These are phyloP conservation scores for Planiliza haematocheilus DNA, from an alignment of 2,113 vertebrate species.

Conservation along the genomic window DNA sequence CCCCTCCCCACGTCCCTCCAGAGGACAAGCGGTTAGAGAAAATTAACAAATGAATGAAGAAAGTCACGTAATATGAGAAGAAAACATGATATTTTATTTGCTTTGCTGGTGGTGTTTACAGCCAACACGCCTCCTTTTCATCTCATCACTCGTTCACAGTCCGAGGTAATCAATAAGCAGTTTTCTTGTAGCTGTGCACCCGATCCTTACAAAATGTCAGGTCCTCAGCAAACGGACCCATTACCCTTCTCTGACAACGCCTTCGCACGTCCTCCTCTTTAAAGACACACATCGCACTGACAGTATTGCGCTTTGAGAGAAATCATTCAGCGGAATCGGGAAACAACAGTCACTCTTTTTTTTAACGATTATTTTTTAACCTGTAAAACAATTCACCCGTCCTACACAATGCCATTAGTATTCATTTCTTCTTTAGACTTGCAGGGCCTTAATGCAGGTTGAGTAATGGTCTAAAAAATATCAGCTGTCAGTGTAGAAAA, in stretches of 20 bases:
- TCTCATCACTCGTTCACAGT: constrained; percentile 1
- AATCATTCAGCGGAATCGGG: neutral
- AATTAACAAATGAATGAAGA: no score
- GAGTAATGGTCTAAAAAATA: no score
- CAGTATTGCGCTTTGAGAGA: neutral
- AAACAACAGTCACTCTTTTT: no score
- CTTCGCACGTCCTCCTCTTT: neutral
- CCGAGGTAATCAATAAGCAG: neutral
- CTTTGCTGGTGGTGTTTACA: constrained; percentile 20
- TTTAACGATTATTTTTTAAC: no score
- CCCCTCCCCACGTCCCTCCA: no score
- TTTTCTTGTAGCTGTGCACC: neutral
- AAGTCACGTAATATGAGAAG: neutral
- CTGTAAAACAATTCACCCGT: no score
- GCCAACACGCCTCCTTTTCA: neutral
- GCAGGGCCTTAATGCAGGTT: no score
- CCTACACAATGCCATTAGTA: no score
- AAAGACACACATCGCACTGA: no score
- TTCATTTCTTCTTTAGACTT: no score
- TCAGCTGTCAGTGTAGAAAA: neutral
- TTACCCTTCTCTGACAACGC: no score
- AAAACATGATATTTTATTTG: constrained; percentile 37
- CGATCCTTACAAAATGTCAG: neutral
- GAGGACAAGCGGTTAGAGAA: no score
- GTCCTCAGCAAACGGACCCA: neutral